Evolutionary conservation across 2,797 vertebrate genomes (phyloP).

Genomic region (Pelodytes ibericus): DNA sequence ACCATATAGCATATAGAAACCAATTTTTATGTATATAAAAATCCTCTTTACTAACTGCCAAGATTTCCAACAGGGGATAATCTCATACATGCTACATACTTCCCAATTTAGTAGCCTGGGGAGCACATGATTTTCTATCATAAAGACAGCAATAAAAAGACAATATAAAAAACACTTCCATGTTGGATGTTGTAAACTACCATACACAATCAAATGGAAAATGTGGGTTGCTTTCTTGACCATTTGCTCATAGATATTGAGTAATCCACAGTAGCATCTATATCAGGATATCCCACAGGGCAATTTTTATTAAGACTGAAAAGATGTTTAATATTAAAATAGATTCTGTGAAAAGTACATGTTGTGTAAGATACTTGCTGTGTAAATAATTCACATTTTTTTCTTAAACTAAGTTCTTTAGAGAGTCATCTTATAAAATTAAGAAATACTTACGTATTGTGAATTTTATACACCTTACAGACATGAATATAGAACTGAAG

Average conservation of each 20-base stretch:
- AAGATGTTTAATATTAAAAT: conserved; percentile 40
- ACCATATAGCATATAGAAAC: conserved; percentile 62
- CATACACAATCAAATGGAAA: conserved; percentile 64
- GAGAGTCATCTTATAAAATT: too few species aligned
- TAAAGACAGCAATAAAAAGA: conserved; percentile 66
- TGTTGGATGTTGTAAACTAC: conserved; percentile 59
- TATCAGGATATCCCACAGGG: conserved; percentile 36
- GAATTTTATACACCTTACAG: too few species aligned
- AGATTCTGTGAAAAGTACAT: too few species aligned
- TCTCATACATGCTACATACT: conserved; percentile 47
- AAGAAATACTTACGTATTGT: too few species aligned
- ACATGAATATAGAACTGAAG: too few species aligned
- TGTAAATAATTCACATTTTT: conserved; percentile 35
- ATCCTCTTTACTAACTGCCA: conserved; percentile 67
- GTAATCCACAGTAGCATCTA: conserved; percentile 39
- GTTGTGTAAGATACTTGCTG: not conserved
- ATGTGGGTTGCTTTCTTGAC: conserved; percentile 54
- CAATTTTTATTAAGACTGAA: conserved; percentile 26
- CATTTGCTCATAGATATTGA: conserved; percentile 47
- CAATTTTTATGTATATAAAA: conserved; percentile 59
- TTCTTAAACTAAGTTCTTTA: too few species aligned
- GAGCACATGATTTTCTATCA: conserved; percentile 63
- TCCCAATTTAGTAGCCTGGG: conserved; percentile 60
- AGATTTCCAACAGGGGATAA: conserved; percentile 62
- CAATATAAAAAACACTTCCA: conserved; percentile 65